Conservation (phyloP, 1,140 invertebrate genomes). For the Drosophila ohnishii region DNA sequence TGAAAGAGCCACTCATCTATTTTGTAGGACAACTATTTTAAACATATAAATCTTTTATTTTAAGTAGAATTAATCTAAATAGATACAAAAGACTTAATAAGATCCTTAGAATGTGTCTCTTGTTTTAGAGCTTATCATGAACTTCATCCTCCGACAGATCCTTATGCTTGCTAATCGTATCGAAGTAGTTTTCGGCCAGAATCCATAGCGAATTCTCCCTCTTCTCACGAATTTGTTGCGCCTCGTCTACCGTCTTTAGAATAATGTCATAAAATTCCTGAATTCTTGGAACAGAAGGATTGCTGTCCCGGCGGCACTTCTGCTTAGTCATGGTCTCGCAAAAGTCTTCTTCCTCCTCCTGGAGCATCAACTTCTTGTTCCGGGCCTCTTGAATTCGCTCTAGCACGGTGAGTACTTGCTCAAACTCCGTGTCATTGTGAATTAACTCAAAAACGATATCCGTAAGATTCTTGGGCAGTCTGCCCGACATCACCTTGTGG, state of each 20-base stretch:
- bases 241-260: background rate
- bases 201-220: background rate
- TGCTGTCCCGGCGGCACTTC: background rate
- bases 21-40: background rate
- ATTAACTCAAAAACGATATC: background rate
- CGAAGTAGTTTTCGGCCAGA: background rate
- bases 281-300: background rate
- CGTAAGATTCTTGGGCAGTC: background rate
- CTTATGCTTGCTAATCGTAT: background rate
- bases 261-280: background rate
- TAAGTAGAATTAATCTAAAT: background rate
- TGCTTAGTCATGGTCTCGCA: background rate
- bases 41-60: background rate
- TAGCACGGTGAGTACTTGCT: background rate
- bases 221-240: background rate
- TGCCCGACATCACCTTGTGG: background rate
- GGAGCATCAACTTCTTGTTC: too few relatives aligned
- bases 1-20: too few relatives aligned
- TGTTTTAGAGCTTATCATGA: background rate
- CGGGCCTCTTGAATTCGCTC: background rate
- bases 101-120: background rate
- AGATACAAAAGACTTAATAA: background rate
- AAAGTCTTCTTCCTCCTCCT: background rate
- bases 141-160: too few relatives aligned
- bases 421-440: background rate